A percentile compares a stretch with the other conserved stretches of the same genome.
Conservation (phyloP, 2,113 vertebrate genomes). For the Spermophilus dauricus region DNA sequence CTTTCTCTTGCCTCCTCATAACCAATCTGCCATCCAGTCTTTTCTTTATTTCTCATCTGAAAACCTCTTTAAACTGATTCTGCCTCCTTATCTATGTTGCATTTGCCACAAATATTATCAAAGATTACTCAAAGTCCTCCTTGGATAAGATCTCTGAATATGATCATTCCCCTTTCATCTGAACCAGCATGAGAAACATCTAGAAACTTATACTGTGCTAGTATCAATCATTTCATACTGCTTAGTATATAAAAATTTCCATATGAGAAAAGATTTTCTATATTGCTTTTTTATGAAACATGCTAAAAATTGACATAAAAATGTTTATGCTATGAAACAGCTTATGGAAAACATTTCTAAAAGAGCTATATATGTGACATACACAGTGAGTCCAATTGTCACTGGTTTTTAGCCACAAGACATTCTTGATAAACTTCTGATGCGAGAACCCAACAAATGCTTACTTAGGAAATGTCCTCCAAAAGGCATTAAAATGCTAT, state of each 20-base stretch:
- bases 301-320: conserved; percentile 26
- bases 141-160: background rate
- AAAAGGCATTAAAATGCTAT: background rate
- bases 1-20: background rate
- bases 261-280: background rate
- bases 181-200: conserved; percentile 1
- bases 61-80: background rate
- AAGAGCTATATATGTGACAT: background rate
- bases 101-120: background rate
- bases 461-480: background rate
- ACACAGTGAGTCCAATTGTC: background rate
- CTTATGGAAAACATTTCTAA: conserved; percentile 14
- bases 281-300: conserved; percentile 17
- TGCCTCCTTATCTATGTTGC: background rate
- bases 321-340: background rate
- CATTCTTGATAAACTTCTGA: background rate
- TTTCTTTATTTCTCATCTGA: background rate
- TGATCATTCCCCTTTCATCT: conserved; percentile 3
- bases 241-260: background rate
- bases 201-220: conserved; percentile 28
- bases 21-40: background rate
- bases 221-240: background rate
- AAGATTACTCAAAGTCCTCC: background rate
- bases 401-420: background rate
- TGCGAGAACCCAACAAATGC: background rate